A percentile compares a stretch with the other conserved stretches of the same genome.
phyloP scores from a whole-genome alignment of 2,113 vertebrate genomes.

The Mesoclemmys tuberculata region DNA sequence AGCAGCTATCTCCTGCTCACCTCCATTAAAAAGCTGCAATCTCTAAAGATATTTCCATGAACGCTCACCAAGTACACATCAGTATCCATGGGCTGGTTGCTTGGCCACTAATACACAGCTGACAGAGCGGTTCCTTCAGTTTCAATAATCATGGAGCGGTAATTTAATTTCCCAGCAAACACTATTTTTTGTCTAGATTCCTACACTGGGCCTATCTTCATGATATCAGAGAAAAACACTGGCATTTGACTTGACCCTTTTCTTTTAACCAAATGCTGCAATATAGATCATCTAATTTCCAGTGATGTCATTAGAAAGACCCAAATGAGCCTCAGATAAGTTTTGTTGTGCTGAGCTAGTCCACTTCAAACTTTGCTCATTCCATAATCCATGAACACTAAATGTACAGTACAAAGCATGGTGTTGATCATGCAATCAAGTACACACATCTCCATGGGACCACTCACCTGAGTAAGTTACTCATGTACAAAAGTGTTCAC shows the following conservation, averaged over 20 bases:
- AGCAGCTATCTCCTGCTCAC: background rate
- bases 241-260: background rate
- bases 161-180: background rate
- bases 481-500: background rate
- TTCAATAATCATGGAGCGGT: background rate
- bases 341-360: background rate
- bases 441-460: background rate
- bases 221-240: background rate
- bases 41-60: background rate
- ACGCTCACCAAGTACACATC: background rate
- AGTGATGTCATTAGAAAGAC: background rate
- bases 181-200: background rate
- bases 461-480: background rate
- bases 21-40: background rate
- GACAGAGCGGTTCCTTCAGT: background rate
- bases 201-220: background rate
- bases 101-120: rapidly evolving
- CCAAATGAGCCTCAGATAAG: background rate
- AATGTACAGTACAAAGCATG: background rate
- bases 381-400: background rate
- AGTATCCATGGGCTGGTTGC: background rate
- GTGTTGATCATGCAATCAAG: background rate
- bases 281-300: background rate
- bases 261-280: background rate
- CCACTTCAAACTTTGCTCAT: background rate